Evolutionary conservation across 2,888 invertebrate species (phyloP), one percentile per base, ranked within the genome.

Genomic region (Buathra laborator): DNA sequence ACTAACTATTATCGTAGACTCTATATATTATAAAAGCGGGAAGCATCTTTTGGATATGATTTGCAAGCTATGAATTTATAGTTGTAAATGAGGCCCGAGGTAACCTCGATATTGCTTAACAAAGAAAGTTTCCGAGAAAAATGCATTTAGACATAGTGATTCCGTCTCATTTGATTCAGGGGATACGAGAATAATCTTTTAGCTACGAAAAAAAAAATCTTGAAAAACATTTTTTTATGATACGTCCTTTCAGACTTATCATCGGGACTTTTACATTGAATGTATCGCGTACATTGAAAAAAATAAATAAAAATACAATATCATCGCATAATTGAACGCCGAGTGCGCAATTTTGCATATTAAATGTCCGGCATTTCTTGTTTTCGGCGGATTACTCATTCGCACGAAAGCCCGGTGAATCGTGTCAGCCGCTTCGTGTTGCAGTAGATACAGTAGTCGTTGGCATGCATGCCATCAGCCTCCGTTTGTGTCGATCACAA

Each of bases 401-500:
- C 59, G 32, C 59, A 62, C 59, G 29, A 14, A 62, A 24, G 2
- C 59, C 14, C 32, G 29, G 24, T 24, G 14, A 24, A 29, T 62
- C n/a, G 29, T 29, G 14, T 29, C 32, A 24, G 44, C 59, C 37
- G 51, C 9, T 14, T 24, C 53, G 16, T 53, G 53, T 53, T 43
- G 51, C 48, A 29, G 29, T 16, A 46, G 14, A 10, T 19, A n/a
- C 56, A 51, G 12, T 43, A 2, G 14, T 46, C 7, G 53, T 72
- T 53, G 43, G n/a, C 37, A 56, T 29, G 74, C 86, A 56, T 19
- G 56, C 56, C 89, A 90, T 91, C 87, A 88, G 85, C 85, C 85
- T 84, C 87, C 88, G 86, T 88, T 89, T 88, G 88, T 87, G 87
- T 87, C 82, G 74, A 74, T 78, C 89, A 87, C 86, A 88, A 88